A percentile compares a stretch with the other conserved stretches of the same genome.
Conservation (phyloP, 2,113 vertebrate genomes). For the Calidris pugnax region DNA sequence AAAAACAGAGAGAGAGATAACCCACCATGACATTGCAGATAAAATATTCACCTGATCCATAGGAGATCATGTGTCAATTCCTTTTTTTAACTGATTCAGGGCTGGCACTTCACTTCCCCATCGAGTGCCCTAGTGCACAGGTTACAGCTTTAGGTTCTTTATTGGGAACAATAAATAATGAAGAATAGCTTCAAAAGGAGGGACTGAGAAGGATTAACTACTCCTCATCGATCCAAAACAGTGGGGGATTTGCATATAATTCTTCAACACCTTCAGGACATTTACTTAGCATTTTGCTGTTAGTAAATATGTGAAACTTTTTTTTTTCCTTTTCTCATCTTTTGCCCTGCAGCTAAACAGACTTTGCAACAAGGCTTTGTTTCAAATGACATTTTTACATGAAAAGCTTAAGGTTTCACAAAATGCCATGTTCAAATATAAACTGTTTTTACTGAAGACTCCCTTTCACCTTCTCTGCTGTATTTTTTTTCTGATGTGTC, state of each 20-base stretch:
- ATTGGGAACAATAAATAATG: constrained; percentile 35
- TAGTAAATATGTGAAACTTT: neutral
- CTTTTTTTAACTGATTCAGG: neutral
- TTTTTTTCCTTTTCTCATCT: neutral
- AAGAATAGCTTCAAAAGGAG: constrained; percentile 21
- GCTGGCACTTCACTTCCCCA: neutral
- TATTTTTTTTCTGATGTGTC: neutral
- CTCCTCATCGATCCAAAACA: constrained; percentile 1
- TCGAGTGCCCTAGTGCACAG: neutral
- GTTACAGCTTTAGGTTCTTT: constrained; percentile 7
- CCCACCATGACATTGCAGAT: neutral
- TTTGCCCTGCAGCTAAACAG: neutral
- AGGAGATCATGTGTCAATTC: neutral
- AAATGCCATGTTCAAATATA: neutral
- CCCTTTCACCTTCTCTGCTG: neutral
- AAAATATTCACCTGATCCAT: neutral
- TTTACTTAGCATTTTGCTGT: neutral
- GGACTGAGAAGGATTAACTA: constrained; percentile 13
- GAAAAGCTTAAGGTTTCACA: neutral
- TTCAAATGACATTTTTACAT: neutral
- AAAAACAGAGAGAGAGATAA: neutral
- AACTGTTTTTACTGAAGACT: neutral
- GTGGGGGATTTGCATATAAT: constrained; percentile 15
- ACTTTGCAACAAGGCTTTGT: neutral
- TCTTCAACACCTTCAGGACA: neutral